phyloP scores from a whole-genome alignment of 2,797 vertebrate species.

The Microchirus variegatus region DNA sequence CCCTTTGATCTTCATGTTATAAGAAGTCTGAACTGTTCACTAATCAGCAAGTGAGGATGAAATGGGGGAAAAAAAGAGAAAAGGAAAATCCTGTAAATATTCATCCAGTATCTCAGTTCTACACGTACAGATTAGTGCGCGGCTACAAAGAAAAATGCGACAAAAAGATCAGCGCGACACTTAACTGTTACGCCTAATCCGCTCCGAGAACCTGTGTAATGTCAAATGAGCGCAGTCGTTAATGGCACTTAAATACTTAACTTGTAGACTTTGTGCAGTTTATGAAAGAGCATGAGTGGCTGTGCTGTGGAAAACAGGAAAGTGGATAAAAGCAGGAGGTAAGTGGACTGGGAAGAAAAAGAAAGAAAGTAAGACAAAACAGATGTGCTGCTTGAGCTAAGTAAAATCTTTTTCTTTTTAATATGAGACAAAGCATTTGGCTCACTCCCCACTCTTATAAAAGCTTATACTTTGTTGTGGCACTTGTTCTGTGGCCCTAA shows the following conservation, averaged over 20 bases:
- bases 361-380: neutral
- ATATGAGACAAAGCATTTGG: constrained; percentile 27
- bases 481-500: constrained; percentile 32
- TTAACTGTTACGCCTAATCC: constrained; percentile 38
- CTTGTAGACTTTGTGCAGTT: constrained; percentile 19
- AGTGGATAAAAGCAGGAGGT: neutral
- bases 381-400: constrained; percentile 19
- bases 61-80: constrained; percentile 28
- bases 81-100: constrained; percentile 30
- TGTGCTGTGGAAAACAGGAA: neutral
- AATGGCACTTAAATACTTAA: constrained; percentile 45
- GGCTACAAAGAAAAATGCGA: constrained; percentile 51
- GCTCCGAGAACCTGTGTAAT: constrained; percentile 30
- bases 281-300: constrained; percentile 11
- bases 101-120: constrained; percentile 37
- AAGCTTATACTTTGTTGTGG: constrained; percentile 18
- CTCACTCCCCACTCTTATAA: constrained; percentile 30
- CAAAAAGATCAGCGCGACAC: constrained; percentile 51
- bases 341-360: neutral
- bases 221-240: constrained; percentile 47
- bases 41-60: constrained; percentile 57
- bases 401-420: constrained; percentile 42
- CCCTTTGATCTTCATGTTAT: constrained; percentile 69
- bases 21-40: constrained; percentile 62
- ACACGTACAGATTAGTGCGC: constrained; percentile 51